Conservation (phyloP, 2,113 vertebrate species). For the Clarias macrocephalus region DNA sequence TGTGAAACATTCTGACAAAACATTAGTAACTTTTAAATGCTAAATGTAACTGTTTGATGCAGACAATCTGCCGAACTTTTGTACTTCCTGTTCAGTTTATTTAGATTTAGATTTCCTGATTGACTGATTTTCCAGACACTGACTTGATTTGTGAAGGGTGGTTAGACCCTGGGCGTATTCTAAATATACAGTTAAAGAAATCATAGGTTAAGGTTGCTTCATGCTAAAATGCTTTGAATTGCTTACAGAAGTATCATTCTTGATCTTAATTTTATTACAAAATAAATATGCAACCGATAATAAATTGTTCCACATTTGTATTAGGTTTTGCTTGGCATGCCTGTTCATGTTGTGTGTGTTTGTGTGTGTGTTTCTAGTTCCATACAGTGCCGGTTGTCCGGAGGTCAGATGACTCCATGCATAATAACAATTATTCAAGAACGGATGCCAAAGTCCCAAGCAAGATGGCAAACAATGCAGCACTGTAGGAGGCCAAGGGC, state of each 20-base stretch:
- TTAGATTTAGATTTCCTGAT: no score
- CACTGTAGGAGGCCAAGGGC: constrained; percentile 42
- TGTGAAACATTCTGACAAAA: no score
- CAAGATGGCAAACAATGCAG: constrained; percentile 46
- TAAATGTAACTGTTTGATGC: not conserved
- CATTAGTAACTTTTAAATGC: not conserved
- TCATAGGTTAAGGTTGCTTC: not conserved
- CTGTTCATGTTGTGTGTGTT: not conserved
- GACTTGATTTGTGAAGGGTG: not conserved
- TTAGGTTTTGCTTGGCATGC: no score
- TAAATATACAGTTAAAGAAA: not conserved
- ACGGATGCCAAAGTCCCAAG: constrained; percentile 41
- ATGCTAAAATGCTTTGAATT: not conserved
- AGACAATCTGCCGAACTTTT: no score
- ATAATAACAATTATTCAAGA: constrained; percentile 56
- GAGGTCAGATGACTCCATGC: constrained; percentile 42
- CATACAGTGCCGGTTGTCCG: constrained; percentile 25
- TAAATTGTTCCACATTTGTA: no score
- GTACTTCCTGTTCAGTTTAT: not conserved
- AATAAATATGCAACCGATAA: not conserved
- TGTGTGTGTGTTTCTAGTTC: constrained; percentile 4
- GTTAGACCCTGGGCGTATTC: not conserved
- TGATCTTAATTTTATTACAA: not conserved
- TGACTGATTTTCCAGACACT: not conserved
- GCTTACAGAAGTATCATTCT: not conserved